phyloP scores from a whole-genome alignment of 2,797 vertebrate species.

The Pseudomugil gertrudae region DNA sequence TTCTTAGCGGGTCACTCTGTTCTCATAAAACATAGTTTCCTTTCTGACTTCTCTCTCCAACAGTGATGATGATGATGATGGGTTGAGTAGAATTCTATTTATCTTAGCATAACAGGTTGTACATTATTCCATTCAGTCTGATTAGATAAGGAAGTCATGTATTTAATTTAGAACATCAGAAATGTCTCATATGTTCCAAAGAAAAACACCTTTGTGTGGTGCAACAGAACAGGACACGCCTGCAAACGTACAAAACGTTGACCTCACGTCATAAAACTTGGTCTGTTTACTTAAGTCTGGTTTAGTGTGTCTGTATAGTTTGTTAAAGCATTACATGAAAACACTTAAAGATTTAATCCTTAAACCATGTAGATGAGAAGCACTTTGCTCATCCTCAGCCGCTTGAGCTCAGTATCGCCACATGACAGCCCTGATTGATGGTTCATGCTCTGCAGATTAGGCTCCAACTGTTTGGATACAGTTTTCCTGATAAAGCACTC shows the following conservation, averaged over 20 bases:
- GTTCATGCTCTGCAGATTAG: constrained; percentile 53
- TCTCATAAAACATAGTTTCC: too few relatives aligned
- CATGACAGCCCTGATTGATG: constrained; percentile 63
- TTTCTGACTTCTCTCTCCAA: not conserved
- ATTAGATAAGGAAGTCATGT: constrained; percentile 8
- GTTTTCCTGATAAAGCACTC: constrained; percentile 48
- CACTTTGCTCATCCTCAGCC: constrained; percentile 40
- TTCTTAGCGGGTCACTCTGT: too few relatives aligned
- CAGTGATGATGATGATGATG: not conserved
- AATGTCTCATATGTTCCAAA: constrained; percentile 8
- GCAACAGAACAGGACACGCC: not conserved
- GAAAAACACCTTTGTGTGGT: constrained; percentile 21
- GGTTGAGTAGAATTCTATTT: constrained; percentile 5
- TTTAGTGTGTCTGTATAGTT: constrained; percentile 18
- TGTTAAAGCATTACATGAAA: constrained; percentile 10
- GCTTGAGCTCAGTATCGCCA: constrained; percentile 35
- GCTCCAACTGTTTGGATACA: constrained; percentile 44
- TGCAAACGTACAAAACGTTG: not conserved
- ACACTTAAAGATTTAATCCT: constrained; percentile 11
- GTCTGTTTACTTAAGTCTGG: constrained; percentile 16
- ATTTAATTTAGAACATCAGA: constrained; percentile 14
- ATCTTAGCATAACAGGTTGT: constrained; percentile 7
- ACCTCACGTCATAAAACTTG: constrained; percentile 2
- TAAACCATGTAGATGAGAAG: constrained; percentile 33
- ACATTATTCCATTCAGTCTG: not conserved